phyloP scores from a whole-genome alignment of 2,113 vertebrate species.

The Pionites leucogaster region DNA sequence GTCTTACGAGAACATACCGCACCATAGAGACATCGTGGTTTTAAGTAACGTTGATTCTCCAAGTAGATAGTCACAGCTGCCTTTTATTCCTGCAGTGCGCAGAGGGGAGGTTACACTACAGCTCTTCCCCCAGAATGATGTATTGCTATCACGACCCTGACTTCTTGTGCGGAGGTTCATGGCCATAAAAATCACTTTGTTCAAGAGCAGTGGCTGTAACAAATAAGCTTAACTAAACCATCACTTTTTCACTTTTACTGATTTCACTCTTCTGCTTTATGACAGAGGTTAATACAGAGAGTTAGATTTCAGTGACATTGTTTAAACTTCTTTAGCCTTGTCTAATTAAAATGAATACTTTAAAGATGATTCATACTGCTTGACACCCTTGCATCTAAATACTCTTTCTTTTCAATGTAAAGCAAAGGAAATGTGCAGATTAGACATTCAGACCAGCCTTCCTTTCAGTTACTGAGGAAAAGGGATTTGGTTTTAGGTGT shows the following conservation, averaged over 20 bases:
- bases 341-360: conserved; percentile 78
- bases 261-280: conserved; percentile 64
- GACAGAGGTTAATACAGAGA: conserved; percentile 70
- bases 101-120: conserved; percentile 16
- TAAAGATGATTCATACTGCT: conserved; percentile 63
- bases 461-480: background rate
- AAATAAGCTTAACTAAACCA: conserved; percentile 73
- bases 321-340: conserved; percentile 77
- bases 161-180: conserved; percentile 7
- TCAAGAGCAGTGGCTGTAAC: conserved; percentile 72
- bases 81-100: background rate
- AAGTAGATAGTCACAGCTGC: background rate
- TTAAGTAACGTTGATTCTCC: background rate
- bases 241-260: conserved; percentile 72
- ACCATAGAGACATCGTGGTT: background rate
- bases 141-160: conserved; percentile 7
- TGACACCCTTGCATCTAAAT: background rate
- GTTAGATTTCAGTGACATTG: conserved; percentile 44
- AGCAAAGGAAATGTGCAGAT: background rate
- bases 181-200: conserved; percentile 73
- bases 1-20: background rate
- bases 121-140: conserved; percentile 27
- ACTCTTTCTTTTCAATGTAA: background rate
- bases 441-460: background rate
- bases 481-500: background rate